Percentiles rank a stretch among this genome's conserved stretches.
Evolutionary conservation across 2,797 vertebrate species (phyloP).

Genomic region (Artibeus jamaicensis): DNA sequence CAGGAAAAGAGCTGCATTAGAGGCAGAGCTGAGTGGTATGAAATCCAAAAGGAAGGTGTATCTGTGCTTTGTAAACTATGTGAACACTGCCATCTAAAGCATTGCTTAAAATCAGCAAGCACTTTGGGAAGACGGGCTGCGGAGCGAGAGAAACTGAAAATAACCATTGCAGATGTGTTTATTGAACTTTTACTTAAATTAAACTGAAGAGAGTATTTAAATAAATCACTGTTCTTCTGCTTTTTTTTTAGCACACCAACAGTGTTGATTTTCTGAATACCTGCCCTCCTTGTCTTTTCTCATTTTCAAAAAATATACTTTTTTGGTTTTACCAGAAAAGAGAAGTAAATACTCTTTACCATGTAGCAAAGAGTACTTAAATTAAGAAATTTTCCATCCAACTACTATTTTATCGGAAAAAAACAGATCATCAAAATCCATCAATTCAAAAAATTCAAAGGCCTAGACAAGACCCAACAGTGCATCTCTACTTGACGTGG

Average conservation of each 20-base stretch:
- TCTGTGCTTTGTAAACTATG: neutral
- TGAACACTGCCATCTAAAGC: slow-evolving; percentile 81
- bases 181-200: slow-evolving; percentile 7
- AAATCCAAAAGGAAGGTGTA: slow-evolving; percentile 56
- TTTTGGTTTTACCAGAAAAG: neutral
- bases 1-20: neutral
- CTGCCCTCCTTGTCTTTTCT: neutral
- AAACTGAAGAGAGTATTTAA: neutral
- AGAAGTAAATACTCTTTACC: no score
- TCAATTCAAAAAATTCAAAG: neutral
- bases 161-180: neutral
- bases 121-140: neutral
- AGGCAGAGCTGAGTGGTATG: slow-evolving; percentile 18
- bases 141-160: neutral
- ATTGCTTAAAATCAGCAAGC: neutral
- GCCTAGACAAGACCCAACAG: neutral
- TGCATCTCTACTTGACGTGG: neutral
- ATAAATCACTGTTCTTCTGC: neutral
- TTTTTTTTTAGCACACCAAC: neutral
- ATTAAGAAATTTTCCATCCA: slow-evolving; percentile 29
- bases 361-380: neutral
- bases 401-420: neutral
- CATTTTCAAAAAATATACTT: slow-evolving; percentile 12
- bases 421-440: slow-evolving; percentile 28
- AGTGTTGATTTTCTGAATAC: neutral